phyloP scores from a whole-genome alignment of 1,140 invertebrate species.

The Drosophila littoralis region DNA sequence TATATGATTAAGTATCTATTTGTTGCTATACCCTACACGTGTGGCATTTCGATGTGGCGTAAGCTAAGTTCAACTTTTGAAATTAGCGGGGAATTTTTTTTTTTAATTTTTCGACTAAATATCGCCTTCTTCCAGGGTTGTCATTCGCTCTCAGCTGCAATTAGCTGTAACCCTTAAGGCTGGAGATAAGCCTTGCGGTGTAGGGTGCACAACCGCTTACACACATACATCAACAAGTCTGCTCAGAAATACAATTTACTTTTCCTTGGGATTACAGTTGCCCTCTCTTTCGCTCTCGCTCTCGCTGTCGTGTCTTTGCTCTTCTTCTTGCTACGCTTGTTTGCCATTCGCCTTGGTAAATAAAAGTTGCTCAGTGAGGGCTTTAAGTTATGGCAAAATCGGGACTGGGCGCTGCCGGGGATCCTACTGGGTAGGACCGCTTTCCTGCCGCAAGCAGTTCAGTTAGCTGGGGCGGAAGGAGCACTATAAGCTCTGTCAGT shows the following conservation, averaged over 20 bases:
- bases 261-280: conserved; percentile 73
- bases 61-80: neutral
- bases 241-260: conserved; percentile 79
- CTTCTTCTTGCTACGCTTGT: conserved; percentile 57
- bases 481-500: conserved; percentile 78
- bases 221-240: conserved; percentile 73
- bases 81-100: neutral
- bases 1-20: conserved; percentile 51
- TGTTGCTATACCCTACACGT: conserved; percentile 23
- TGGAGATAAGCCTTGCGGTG: conserved; percentile 12
- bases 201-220: conserved; percentile 27
- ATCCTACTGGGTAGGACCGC: conserved; percentile 21
- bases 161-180: neutral
- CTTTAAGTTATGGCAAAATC: conserved; percentile 8
- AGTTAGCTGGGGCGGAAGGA: conserved; percentile 71
- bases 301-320: conserved; percentile 17
- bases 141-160: neutral
- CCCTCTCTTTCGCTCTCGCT: conserved; percentile 3
- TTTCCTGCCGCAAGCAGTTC: conserved; percentile 67
- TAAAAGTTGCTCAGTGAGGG: conserved; percentile 60
- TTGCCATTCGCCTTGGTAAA: conserved; percentile 78
- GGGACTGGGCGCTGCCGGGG: neutral
- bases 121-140: neutral
- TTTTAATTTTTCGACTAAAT: neutral
- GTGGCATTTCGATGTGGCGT: neutral